Base-by-base conservation (phyloP, 2,113 vertebrate species). In the Neogale vison region DNA sequence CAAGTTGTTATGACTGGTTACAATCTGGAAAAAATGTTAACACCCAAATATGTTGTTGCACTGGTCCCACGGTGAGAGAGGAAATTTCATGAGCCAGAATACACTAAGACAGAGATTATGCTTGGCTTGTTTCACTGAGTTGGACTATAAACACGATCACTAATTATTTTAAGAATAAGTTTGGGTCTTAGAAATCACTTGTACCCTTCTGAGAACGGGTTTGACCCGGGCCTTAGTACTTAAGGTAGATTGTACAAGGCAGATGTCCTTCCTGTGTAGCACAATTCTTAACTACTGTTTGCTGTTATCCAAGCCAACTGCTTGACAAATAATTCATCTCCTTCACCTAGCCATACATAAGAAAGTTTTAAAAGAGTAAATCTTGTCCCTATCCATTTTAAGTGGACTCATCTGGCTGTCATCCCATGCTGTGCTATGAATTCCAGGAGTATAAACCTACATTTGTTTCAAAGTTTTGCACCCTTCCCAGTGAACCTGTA, bases 391-490 rank as follows among this genome's bases (percentile, higher is more conserved):
- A 69, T 12, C 10, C 65, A 83, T 63, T 87, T 31, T 77, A 45
- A 34, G 9, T 89, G 36, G 77, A 81, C 39, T 82, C 18, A 8
- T 57, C 82, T 92, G 59, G 50, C 72, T 89, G 8, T 79, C 92
- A 93, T 96, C 67, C 85, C 71, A 95, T 81, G 81, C 39, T 45
- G 29, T 61, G 24, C 36, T 90, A 71, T 59, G 57, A 65, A 92
- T 93, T 90, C 55, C 81, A 26, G 59, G 13, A 93, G 3, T 15
- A 26, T 59, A 87, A 65, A 57, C 17, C 34, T 61, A 23, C 2
- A 67, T 81, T 85, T 72, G 42, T 81, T 6, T 6, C 34, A 89
- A 96, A 55, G 14, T 74, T 61, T 84, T 87, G 29, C 61, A 47
- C 9, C 15, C 50, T 91, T 96, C 26, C 84, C 36, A 85, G 29